Percentiles rank a stretch among this genome's conserved stretches.
Conservation (phyloP, 2,113 vertebrate species). For the Halichoerus grypus region DNA sequence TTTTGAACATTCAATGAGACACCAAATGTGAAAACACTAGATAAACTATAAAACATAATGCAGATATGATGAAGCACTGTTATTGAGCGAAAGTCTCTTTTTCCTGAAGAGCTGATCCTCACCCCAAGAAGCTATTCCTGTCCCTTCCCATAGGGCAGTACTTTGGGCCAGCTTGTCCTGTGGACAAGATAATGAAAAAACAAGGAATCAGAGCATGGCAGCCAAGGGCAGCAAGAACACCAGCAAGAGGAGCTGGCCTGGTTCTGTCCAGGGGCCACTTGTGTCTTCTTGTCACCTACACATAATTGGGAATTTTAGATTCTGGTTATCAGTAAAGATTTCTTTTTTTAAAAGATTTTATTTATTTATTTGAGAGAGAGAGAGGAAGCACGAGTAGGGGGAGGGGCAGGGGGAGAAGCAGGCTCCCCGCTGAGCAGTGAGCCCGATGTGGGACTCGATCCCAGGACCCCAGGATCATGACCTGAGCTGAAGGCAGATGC, state of each 20-base stretch:
- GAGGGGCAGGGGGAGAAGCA: too few relatives aligned
- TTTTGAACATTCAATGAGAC: neutral
- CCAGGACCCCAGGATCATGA: too few relatives aligned
- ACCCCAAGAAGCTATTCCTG: neutral
- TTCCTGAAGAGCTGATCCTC: neutral
- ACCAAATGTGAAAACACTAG: neutral
- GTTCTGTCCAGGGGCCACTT: neutral
- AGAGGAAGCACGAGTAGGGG: too few relatives aligned
- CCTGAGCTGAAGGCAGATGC: too few relatives aligned
- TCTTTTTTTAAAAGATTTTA: neutral
- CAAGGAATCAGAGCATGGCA: conserved; percentile 51
- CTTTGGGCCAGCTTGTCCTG: conserved; percentile 36
- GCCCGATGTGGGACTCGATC: too few relatives aligned
- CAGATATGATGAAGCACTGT: neutral
- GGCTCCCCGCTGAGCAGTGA: too few relatives aligned
- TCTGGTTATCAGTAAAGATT: neutral
- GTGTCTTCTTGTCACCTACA: neutral
- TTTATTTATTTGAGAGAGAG: too few relatives aligned
- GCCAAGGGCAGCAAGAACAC: neutral
- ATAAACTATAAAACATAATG: neutral
- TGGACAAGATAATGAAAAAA: conserved; percentile 48
- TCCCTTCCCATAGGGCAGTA: neutral
- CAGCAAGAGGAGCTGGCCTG: neutral
- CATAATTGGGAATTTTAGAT: neutral
- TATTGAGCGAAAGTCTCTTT: neutral